phyloP scores from a whole-genome alignment of 2,888 invertebrate species.

The Merodon equestris region DNA sequence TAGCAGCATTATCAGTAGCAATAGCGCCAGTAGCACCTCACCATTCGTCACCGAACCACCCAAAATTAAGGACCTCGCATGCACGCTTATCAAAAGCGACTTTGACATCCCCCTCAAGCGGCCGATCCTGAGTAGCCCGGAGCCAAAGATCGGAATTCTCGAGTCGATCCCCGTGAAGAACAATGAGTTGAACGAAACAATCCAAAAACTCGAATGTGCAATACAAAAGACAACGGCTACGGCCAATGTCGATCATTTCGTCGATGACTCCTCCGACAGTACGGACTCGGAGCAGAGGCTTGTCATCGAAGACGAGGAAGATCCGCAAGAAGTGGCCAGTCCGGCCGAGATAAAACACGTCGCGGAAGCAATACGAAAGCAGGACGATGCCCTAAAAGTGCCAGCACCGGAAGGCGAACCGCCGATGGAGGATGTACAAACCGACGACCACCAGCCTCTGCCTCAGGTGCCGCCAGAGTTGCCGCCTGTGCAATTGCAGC shows the following conservation, averaged over 20 bases:
- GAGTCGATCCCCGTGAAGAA: conserved; percentile 79
- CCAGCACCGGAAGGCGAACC: conserved; percentile 31
- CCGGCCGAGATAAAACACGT: conserved; percentile 75
- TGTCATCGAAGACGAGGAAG: conserved; percentile 81
- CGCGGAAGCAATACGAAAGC: conserved; percentile 71
- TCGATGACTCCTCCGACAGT: conserved; percentile 83
- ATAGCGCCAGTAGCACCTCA: conserved; percentile 59
- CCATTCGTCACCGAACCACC: conserved; percentile 73
- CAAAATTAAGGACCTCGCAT: conserved; percentile 72
- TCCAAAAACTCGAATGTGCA: conserved; percentile 81
- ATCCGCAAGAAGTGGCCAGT: conserved; percentile 72
- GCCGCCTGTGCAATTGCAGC: conserved; percentile 66
- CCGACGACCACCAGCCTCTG: conserved; percentile 24
- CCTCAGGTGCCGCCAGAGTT: conserved; percentile 42
- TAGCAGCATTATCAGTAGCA: conserved; percentile 31
- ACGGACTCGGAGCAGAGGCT: conserved; percentile 83
- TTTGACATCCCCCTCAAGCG: conserved; percentile 70
- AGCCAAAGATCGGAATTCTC: conserved; percentile 75
- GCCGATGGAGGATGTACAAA: conserved; percentile 21
- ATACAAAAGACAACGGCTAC: conserved; percentile 74
- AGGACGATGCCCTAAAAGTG: conserved; percentile 68
- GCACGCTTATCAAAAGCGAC: conserved; percentile 69
- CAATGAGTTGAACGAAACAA: conserved; percentile 83
- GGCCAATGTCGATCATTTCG: conserved; percentile 74
- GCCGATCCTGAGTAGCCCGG: conserved; percentile 74